Conservation (phyloP, 2,797 vertebrate genomes). For the Coregonus sp. region DNA sequence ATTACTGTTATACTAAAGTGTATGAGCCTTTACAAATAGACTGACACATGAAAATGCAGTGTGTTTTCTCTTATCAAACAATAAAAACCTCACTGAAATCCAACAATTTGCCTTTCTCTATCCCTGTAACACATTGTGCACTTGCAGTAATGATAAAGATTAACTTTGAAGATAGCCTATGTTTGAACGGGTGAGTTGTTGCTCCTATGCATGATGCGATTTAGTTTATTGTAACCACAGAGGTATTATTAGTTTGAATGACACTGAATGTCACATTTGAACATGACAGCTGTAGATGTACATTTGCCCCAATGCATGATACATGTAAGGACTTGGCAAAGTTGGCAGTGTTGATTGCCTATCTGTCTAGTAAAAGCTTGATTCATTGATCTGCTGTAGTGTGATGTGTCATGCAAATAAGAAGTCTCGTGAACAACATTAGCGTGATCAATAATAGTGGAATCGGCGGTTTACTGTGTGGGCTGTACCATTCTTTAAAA, state of each 20-base stretch:
- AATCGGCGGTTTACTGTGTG: background rate
- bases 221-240: background rate
- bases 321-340: background rate
- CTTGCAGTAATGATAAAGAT: background rate
- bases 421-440: background rate
- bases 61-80: constrained; percentile 61
- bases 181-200: background rate
- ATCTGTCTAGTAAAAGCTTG: background rate
- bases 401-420: constrained; percentile 5
- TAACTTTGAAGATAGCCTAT: background rate
- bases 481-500: constrained; percentile 8
- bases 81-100: constrained; percentile 62
- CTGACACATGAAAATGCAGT: constrained; percentile 58
- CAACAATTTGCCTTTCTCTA: constrained; percentile 8
- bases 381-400: constrained; percentile 1
- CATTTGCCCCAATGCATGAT: background rate
- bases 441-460: too few species aligned
- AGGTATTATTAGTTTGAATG: background rate
- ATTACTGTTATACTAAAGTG: constrained; percentile 59
- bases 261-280: background rate
- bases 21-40: constrained; percentile 66
- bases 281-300: too few species aligned
- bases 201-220: background rate
- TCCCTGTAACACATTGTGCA: background rate
- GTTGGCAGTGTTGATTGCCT: background rate